Base-by-base conservation (phyloP, 1,140 invertebrate genomes). In the Sarcophaga bullata region DNA sequence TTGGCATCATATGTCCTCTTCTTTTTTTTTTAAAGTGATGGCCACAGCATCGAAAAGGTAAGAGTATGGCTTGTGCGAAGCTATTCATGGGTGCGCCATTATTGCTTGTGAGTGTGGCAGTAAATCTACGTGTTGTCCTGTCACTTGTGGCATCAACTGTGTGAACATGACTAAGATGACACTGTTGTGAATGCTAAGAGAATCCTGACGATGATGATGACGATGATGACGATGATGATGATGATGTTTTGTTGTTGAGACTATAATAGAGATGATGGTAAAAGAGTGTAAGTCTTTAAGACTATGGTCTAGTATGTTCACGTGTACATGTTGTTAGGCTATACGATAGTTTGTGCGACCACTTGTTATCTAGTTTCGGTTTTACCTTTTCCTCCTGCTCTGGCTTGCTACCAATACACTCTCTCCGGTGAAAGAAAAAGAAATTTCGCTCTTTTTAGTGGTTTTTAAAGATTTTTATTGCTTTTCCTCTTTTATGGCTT, bases 361-460 rank as follows among this genome's bases (percentile, higher is more conserved):
- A 78, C 75, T 78, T 78, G 75, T 78, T 78, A 78, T 48, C 50
- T 50, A 5, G 48, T 52, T 78, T 48, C 49, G 25, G 25, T 37
- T 37, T 37, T 37, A 37, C 25, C 25, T 37, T 37, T 37, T 37
- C 25, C 25, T 37, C 25, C 25, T 37, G 1, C 25, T 37, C 25
- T 37, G n/a, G n/a, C n/a, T n/a, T n/a, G 25, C 25, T 37, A 37
- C 25, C 25, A 37, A 37, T 37, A 37, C 25, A 37, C 25, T 37
- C 25, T 37, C 25, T 37, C n/a, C n/a, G 4, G 25, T 37, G 25
- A 2, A 2, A 37, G 25, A 37, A 37, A 37, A 58, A 15, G 54
- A 58, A 68, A 68, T 6, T 58, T 58, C 54, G 3, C 19, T 25
- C 17, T 25, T 68, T 17, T 9, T 68, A 25, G 0, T 2, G 1